Evolutionary conservation across 1,140 invertebrate species (phyloP).

Genomic region (Trachelipus rathkii): DNA sequence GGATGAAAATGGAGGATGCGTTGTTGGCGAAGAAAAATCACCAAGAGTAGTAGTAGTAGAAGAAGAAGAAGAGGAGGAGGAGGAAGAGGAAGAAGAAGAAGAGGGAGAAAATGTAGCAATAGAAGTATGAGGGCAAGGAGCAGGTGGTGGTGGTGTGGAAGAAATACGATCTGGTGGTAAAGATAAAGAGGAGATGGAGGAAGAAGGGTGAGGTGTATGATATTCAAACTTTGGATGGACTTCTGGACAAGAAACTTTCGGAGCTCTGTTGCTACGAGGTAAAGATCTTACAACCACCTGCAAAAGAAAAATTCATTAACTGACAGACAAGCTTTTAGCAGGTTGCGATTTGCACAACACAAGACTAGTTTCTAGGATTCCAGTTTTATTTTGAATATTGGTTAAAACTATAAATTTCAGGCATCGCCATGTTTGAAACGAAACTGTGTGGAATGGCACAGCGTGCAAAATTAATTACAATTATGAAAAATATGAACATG

Average conservation of each 20-base stretch:
- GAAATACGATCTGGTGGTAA: neutral
- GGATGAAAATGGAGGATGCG: no score
- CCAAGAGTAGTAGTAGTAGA: no score
- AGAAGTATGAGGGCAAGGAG: neutral
- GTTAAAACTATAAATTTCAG: no score
- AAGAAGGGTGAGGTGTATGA: neutral
- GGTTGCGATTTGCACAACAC: no score
- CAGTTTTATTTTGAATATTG: no score
- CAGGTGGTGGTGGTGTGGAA: neutral
- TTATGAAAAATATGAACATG: no score
- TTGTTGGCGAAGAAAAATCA: no score
- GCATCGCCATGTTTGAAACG: no score
- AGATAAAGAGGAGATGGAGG: neutral
- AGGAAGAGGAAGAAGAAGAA: neutral
- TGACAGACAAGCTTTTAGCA: no score
- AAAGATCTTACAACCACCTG: conserved; percentile 48
- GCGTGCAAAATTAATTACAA: no score
- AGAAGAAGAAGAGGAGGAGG: neutral
- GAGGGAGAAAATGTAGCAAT: neutral
- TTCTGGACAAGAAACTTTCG: conserved; percentile 38
- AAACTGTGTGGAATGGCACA: no score
- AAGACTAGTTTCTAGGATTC: no score
- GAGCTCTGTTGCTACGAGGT: conserved; percentile 48
- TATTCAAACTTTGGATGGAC: conserved; percentile 24
- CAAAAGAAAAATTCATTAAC: conserved; percentile 6